Evolutionary conservation across 2,797 vertebrate species (phyloP).

Genomic region (Spinus pinus): DNA sequence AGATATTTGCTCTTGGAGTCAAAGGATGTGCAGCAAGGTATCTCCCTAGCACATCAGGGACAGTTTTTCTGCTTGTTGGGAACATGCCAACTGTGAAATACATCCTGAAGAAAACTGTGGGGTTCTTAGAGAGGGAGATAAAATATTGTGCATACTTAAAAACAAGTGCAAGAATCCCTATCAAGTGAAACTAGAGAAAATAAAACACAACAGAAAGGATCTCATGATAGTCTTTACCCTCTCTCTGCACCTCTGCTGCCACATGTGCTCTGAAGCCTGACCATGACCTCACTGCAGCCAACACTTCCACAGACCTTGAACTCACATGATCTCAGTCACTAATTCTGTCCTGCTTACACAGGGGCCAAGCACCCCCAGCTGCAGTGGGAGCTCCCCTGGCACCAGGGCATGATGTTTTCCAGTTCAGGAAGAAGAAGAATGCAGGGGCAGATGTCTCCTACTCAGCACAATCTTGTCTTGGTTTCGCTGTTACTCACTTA

Average conservation of each 20-base stretch:
- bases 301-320: background rate
- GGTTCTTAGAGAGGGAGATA: background rate
- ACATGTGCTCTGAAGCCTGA: background rate
- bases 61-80: background rate
- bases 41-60: background rate
- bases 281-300: background rate
- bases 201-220: background rate
- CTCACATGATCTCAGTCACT: background rate
- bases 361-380: background rate
- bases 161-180: background rate
- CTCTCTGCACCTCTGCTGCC: background rate
- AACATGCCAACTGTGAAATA: background rate
- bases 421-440: conserved; percentile 1
- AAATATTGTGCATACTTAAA: background rate
- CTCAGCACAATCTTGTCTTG: conserved; percentile 56
- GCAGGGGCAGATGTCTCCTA: background rate
- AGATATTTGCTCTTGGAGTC: background rate
- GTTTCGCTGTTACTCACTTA: conserved; percentile 71
- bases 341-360: background rate
- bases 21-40: conserved; percentile 7
- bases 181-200: background rate
- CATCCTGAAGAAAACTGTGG: background rate
- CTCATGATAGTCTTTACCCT: background rate
- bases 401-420: background rate
- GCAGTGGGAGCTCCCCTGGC: background rate